Evolutionary conservation across 2,113 vertebrate species (phyloP).

Genomic region (Tyrannus savana): DNA sequence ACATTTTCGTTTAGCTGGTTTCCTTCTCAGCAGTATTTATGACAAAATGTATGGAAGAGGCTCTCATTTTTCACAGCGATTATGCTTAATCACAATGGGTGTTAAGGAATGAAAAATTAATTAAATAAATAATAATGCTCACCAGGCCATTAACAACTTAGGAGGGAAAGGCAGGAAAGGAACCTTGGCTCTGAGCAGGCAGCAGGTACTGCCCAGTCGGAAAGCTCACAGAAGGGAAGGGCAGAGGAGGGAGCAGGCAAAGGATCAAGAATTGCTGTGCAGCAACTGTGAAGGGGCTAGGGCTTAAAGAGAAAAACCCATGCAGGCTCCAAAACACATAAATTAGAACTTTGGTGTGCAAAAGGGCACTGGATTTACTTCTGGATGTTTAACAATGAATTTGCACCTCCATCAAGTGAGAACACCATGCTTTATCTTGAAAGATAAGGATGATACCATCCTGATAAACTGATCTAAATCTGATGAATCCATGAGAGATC

Average conservation of each 20-base stretch:
- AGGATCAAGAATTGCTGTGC: not conserved
- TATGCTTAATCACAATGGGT: not conserved
- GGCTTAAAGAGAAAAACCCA: not conserved
- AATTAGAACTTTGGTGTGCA: not conserved
- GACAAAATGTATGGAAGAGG: not conserved
- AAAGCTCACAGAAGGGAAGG: not conserved
- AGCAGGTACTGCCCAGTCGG: rapidly evolving
- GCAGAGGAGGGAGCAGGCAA: not conserved
- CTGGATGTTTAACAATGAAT: not conserved
- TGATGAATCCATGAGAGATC: not conserved
- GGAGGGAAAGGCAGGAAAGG: not conserved
- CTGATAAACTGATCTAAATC: not conserved
- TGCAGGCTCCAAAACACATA: not conserved
- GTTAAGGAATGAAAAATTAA: not conserved
- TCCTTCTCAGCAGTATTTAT: not conserved
- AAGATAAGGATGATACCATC: not conserved
- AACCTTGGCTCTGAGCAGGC: not conserved
- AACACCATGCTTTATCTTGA: not conserved
- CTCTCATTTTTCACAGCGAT: rapidly evolving
- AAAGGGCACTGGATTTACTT: not conserved
- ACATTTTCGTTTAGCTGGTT: not conserved
- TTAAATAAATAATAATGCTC: not conserved
- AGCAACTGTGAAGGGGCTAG: not conserved
- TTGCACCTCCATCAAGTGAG: not conserved
- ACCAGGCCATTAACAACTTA: not conserved